Base-by-base conservation (phyloP, 2,888 invertebrate genomes). In the Siphonodentalium dalli region DNA sequence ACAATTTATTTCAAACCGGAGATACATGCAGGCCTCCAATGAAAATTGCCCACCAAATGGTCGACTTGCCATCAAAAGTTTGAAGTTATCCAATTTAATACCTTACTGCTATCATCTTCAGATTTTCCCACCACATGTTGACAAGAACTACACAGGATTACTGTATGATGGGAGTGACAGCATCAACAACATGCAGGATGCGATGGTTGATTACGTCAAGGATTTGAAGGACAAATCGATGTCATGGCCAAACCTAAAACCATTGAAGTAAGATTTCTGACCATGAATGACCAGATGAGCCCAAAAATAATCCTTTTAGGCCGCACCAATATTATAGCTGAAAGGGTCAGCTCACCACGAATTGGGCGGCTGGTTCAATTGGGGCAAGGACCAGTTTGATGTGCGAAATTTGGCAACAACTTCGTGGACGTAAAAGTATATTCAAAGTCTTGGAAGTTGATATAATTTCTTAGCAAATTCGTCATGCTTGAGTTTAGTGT, bases 111-210 rank as follows among this genome's bases (percentile, higher is more conserved):
- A n/a, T 38, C 13, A 15, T 26, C 59, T 57, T 15, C 54, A 71
- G 68, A 90, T 90, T 67, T 88, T 92, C 73, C 87, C 88, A 58
- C 88, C 91, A 44, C 83, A 86, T 57, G 85, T 87, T 47, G 85
- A 84, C 15, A 81, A 85, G 28, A 84, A 85, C n/a, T 86, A 88
- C 68, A 82, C 88, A 52, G 91, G 91, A n/a, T 44, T 49, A 33
- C 7, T n/a, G 2, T 63, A 55, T 50, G 52, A 46, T n/a, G 49
- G 56, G 2, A 58, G 60, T 26, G 52, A 64, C n/a, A n/a, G n/a
- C 18, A 37, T 28, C 8, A 31, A 47, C 2, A 35, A 37, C 9
- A 47, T 73, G 8, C 45, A 49, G 20, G 23, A 45, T 0, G 34
- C 31, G 6, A 42, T 68, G 37, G 33, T 70, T 11, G 55, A 68